These are phyloP conservation scores for Rhagium mordax DNA, from an alignment of 2,888 invertebrate species.

Conservation along the genomic window DNA sequence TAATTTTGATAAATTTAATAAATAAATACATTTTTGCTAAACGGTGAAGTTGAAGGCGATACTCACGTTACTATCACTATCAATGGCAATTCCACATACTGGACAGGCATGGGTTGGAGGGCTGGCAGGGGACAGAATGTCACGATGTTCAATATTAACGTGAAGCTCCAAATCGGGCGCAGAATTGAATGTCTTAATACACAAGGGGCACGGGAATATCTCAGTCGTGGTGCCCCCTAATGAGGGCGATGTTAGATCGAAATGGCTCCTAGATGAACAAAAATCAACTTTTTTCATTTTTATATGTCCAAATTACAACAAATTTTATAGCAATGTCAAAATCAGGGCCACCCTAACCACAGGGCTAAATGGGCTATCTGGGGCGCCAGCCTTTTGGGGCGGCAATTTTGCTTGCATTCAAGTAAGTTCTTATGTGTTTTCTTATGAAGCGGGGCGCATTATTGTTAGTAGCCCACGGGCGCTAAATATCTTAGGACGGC, in stretches of 20 bases:
- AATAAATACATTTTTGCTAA: no score
- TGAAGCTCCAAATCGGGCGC: constrained; percentile 88
- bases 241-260: constrained; percentile 85
- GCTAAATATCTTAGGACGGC: no score
- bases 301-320: background rate
- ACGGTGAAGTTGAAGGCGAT: no score
- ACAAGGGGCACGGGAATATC: constrained; percentile 84
- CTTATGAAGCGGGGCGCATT: no score
- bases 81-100: constrained; percentile 69
- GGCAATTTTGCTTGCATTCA: no score
- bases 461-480: no score
- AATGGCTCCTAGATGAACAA: constrained; percentile 76
- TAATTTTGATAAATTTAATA: no score
- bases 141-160: constrained; percentile 88
- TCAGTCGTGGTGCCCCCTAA: constrained; percentile 71
- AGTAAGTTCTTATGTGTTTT: no score
- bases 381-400: no score
- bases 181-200: constrained; percentile 80
- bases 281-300: background rate
- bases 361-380: background rate
- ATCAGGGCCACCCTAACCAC: background rate
- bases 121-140: constrained; percentile 80
- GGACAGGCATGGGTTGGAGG: constrained; percentile 68
- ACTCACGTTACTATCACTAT: constrained; percentile 71
- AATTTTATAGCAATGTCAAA: background rate